These are phyloP conservation scores for Neosalanx taihuensis DNA, from an alignment of 2,797 vertebrate species.

Conservation along the genomic window DNA sequence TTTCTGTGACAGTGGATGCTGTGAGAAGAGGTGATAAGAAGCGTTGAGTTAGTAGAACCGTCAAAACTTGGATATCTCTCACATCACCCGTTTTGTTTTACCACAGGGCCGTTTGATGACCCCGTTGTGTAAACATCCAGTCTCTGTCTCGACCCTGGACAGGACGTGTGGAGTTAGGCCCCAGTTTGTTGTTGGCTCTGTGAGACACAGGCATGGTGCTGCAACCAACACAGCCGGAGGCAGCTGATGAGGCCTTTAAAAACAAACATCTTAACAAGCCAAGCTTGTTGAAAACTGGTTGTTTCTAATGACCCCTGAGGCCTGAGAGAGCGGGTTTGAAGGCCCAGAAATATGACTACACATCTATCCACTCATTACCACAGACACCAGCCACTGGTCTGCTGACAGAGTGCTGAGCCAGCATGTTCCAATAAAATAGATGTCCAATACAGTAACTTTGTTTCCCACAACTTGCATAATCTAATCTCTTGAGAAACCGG, in stretches of 20 bases:
- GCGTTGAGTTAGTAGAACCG: neutral
- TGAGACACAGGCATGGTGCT: neutral
- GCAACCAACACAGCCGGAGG: constrained; percentile 9
- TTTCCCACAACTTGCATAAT: neutral
- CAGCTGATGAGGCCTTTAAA: constrained; percentile 13
- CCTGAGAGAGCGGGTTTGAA: constrained; percentile 8
- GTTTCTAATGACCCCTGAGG: constrained; percentile 13
- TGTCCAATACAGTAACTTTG: neutral
- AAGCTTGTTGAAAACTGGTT: constrained; percentile 10
- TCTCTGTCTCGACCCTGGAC: constrained; percentile 10
- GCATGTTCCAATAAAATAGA: neutral
- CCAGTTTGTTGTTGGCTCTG: neutral
- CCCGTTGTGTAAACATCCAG: neutral
- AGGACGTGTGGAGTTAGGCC: neutral
- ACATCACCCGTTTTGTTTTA: neutral
- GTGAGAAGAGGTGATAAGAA: neutral
- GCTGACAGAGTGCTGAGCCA: neutral
- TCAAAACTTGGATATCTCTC: neutral
- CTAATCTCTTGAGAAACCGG: neutral
- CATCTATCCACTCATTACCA: constrained; percentile 15
- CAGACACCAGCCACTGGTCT: neutral
- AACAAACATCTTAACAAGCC: constrained; percentile 6
- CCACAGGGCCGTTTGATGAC: neutral
- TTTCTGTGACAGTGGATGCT: constrained; percentile 10
- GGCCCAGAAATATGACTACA: constrained; percentile 2